A percentile compares a stretch with the other conserved stretches of the same genome.
These are phyloP conservation scores for Eriosoma lanigerum DNA, from an alignment of 1,140 invertebrate genomes.

Conservation along the genomic window DNA sequence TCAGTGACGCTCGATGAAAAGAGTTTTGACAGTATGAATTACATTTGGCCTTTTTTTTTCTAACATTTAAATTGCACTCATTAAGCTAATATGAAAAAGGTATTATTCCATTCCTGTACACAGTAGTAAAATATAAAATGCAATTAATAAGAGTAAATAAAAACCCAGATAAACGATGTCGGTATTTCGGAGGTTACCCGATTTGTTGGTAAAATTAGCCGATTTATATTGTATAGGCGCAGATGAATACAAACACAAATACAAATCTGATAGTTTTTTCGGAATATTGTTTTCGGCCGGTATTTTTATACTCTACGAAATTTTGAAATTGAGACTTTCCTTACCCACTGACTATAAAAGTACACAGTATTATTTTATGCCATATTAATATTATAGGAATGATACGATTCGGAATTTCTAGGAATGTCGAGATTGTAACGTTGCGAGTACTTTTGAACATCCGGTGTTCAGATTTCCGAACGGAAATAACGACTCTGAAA, in stretches of 20 bases:
- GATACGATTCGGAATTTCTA: background rate
- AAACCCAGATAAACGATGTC: background rate
- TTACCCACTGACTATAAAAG: too few species aligned
- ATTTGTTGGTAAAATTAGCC: constrained; percentile 6
- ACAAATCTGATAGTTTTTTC: background rate
- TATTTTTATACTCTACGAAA: background rate
- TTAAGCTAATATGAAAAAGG: too few species aligned
- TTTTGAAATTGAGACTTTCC: background rate
- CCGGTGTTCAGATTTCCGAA: background rate
- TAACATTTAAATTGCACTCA: too few species aligned
- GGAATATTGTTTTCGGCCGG: background rate
- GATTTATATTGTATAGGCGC: background rate
- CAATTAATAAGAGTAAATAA: background rate
- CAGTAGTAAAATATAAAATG: background rate
- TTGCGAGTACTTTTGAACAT: background rate
- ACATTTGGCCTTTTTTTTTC: background rate
- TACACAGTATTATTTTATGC: background rate
- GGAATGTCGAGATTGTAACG: background rate
- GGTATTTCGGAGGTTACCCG: background rate
- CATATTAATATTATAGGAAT: background rate
- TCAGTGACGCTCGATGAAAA: background rate
- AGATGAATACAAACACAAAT: background rate
- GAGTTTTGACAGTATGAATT: background rate
- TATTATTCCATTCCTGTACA: too few species aligned
- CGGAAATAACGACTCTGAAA: constrained; percentile 2